phyloP scores from a whole-genome alignment of 2,113 vertebrate genomes.

The Garra rufa region DNA sequence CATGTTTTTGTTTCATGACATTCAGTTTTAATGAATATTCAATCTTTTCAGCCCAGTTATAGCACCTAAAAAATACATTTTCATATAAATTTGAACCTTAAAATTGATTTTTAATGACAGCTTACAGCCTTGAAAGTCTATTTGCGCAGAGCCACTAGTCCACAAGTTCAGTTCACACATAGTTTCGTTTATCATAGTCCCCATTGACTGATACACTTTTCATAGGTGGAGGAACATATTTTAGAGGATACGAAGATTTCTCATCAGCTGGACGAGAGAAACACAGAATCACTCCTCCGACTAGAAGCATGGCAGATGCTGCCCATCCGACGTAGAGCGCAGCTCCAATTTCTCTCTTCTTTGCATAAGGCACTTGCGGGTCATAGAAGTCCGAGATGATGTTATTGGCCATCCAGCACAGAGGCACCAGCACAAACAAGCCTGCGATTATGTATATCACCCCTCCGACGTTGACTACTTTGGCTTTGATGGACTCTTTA shows the following conservation, averaged over 20 bases:
- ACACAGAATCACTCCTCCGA: constrained; percentile 86
- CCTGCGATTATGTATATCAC: constrained; percentile 83
- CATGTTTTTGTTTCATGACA: not conserved
- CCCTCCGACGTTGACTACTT: constrained; percentile 83
- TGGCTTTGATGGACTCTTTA: constrained; percentile 76
- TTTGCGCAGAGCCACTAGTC: no score
- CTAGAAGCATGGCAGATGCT: constrained; percentile 83
- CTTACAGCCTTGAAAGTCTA: not conserved
- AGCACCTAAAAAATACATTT: not conserved
- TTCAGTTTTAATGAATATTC: not conserved
- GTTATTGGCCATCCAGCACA: constrained; percentile 93
- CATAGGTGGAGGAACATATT: constrained; percentile 82
- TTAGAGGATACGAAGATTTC: constrained; percentile 76
- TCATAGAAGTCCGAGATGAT: constrained; percentile 90
- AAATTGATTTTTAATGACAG: no score
- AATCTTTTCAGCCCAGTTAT: not conserved
- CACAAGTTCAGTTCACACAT: no score
- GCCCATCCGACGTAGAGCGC: constrained; percentile 96
- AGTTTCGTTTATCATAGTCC: constrained; percentile 89
- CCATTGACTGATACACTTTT: constrained; percentile 77
- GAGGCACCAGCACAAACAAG: constrained; percentile 84
- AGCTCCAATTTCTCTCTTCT: constrained; percentile 91
- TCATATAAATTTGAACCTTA: no score
- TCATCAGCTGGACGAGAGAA: constrained; percentile 78
- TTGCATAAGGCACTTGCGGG: constrained; percentile 74